A percentile compares a stretch with the other conserved stretches of the same genome.
Conservation (phyloP, 2,888 invertebrate species). For the Alsophila aescularia region DNA sequence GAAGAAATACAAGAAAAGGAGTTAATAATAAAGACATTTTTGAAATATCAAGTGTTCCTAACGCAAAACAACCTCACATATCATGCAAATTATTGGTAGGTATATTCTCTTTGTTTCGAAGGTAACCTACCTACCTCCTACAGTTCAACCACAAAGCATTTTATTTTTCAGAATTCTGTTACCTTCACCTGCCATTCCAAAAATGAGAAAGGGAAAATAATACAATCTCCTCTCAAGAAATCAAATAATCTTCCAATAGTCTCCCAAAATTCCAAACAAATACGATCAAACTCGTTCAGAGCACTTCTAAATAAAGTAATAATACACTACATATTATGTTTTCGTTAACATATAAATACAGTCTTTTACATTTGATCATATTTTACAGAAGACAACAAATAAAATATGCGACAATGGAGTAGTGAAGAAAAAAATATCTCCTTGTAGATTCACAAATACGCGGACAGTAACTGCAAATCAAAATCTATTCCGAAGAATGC, state of each 20-base stretch:
- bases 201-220: too few species aligned
- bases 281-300: too few species aligned
- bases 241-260: too few species aligned
- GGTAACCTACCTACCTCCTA: too few species aligned
- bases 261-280: too few species aligned
- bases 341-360: too few species aligned
- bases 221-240: too few species aligned
- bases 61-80: background rate
- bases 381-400: slow-evolving; percentile 16
- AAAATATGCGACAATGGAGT: slow-evolving; percentile 40
- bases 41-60: background rate
- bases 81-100: background rate
- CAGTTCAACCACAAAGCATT: background rate
- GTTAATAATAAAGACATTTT: background rate
- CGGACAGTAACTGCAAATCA: slow-evolving; percentile 25
- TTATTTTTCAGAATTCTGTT: background rate
- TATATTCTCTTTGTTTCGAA: too few species aligned
- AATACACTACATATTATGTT: too few species aligned
- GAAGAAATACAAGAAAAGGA: background rate
- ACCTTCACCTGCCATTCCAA: too few species aligned
- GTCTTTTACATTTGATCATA: background rate
- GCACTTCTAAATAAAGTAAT: too few species aligned
- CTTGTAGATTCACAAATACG: slow-evolving; percentile 48
- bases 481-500: slow-evolving; percentile 23
- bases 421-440: slow-evolving; percentile 46